Evolutionary conservation across 2,113 vertebrate species (phyloP), one percentile per base, ranked within the genome.

Genomic region (Chunga burmeisteri): DNA sequence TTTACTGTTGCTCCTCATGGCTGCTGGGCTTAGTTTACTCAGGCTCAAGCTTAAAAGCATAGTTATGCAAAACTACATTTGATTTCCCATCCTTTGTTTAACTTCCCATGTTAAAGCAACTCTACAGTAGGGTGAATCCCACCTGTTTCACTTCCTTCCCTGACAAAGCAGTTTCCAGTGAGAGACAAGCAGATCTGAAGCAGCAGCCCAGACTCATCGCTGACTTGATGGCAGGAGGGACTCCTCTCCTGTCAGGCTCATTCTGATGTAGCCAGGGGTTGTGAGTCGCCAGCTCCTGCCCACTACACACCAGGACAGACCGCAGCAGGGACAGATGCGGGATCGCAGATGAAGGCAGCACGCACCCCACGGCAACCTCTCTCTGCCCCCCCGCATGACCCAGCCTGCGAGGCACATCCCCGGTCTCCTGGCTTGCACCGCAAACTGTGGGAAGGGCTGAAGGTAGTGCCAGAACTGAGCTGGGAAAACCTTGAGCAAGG

Each of bases 181-280:
- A 2, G 56, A 53, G 18, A 70, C 34, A 16, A 29, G 42, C 62
- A 20, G 27, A 21, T 68, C 38, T 19, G 75, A 38, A 62, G 77
- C n/a, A 40, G 58, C 56, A 26, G 73, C 77, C 27, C 42, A 34
- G 63, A 5, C 13, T 5, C 59, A 4, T 6, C 0, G 16, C n/a
- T 5, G 40, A 23, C 26, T 42, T 7, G 14, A 1, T 42, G 17
- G 30, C 53, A 44, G 11, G 15, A 47, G 55, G 56, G 52, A 30
- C 50, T 27, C 22, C 38, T 10, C 62, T 87, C 34, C 52, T 13
- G 0, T 7, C 26, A 6, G 47, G n/a, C 20, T 59, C 47, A 7
- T 2, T 10, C 58, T 19, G 72, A 25, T 8, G 36, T 0, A 53
- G 34, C 15, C 6, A 1, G 27, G 12, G 2, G 10, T 0, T 3